Conservation (phyloP, 2,888 invertebrate species). For the Hipparchia sbordonii region DNA sequence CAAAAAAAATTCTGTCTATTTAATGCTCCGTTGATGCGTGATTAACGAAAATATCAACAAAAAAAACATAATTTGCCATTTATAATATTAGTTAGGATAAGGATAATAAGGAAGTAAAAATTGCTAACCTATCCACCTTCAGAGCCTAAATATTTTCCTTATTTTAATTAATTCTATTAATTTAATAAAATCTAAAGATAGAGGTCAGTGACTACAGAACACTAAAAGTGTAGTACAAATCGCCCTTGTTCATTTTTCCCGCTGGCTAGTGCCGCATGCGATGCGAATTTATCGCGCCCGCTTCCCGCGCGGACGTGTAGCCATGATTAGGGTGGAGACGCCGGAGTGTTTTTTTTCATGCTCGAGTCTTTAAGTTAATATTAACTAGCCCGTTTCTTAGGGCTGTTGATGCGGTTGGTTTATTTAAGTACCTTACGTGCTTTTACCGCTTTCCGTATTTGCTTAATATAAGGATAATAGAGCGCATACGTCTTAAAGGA, state of each 20-base stretch:
- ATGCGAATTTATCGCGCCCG: slow-evolving; percentile 73
- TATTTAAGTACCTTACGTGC: slow-evolving; percentile 15
- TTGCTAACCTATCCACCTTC: too few species aligned
- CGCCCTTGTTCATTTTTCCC: background rate
- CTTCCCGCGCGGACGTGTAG: slow-evolving; percentile 60
- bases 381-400: slow-evolving; percentile 39
- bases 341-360: slow-evolving; percentile 53
- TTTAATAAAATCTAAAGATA: too few species aligned
- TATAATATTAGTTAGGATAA: too few species aligned
- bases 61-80: too few species aligned
- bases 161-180: too few species aligned
- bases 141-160: too few species aligned
- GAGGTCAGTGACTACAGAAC: background rate
- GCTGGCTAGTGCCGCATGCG: slow-evolving; percentile 6
- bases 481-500: background rate
- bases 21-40: too few species aligned
- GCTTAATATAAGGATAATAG: too few species aligned
- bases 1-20: too few species aligned
- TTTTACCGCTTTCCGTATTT: background rate
- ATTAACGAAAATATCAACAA: too few species aligned
- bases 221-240: background rate
- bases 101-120: too few species aligned
- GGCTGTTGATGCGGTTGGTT: slow-evolving; percentile 25
- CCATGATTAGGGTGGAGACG: slow-evolving; percentile 66
- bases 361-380: slow-evolving; percentile 42